A percentile compares a stretch with the other conserved stretches of the same genome.
Evolutionary conservation across 2,113 vertebrate species (phyloP).

Genomic region (Promerops cafer): DNA sequence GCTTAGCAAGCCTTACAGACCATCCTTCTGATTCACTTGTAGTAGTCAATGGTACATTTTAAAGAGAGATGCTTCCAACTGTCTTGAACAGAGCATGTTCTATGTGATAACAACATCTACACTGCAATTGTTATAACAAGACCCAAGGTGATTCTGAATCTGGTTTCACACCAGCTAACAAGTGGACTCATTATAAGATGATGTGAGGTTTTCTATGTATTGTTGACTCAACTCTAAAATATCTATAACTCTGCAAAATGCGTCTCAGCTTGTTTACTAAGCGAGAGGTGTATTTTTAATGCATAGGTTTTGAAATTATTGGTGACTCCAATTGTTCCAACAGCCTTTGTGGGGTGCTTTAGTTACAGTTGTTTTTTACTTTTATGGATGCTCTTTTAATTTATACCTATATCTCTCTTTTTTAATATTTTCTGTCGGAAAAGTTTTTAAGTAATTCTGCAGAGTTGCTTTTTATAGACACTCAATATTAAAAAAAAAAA

Average conservation of each 20-base stretch:
- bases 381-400: background rate
- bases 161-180: background rate
- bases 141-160: background rate
- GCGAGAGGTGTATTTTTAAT: background rate
- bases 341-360: background rate
- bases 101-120: background rate
- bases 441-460: background rate
- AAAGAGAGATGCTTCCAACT: background rate
- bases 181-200: background rate
- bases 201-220: background rate
- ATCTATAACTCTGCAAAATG: background rate
- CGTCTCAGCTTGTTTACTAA: background rate
- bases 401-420: background rate
- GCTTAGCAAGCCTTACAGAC: background rate
- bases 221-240: constrained; percentile 44
- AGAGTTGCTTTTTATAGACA: background rate
- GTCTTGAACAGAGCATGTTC: background rate
- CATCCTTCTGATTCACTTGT: background rate
- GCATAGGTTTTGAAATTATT: background rate
- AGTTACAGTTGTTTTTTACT: background rate
- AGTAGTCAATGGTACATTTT: background rate
- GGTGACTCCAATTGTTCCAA: background rate
- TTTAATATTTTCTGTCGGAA: background rate
- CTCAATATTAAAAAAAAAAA: background rate
- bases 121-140: background rate